Base-by-base conservation (phyloP, 2,113 vertebrate species). In the Pao palembangensis region DNA sequence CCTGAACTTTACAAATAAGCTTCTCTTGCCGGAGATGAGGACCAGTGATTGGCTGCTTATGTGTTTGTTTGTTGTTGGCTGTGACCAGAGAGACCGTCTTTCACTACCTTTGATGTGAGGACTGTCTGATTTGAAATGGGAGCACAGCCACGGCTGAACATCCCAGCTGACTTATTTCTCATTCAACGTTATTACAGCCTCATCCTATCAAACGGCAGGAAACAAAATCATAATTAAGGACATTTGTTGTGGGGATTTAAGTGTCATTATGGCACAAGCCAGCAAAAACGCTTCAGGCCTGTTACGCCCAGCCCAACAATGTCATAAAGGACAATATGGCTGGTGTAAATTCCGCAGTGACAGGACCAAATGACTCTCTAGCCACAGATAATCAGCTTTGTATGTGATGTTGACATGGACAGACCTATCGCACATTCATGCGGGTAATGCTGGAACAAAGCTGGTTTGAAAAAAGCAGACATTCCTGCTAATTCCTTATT, bases 201-300 rank as follows among this genome's bases (percentile, higher is more conserved):
- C 80, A 75, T 85, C 75, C 83, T 81, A 88, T 86, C 80, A 86
- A 86, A 79, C 76, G 63, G 65, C 34, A 12, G 64, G 73, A 82
- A 82, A 78, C 80, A 76, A 81, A 83, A 81, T 85, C 59, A 79
- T 81, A 88, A 90, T 88, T 88, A 89, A 83, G 75, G 74, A 79
- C 67, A 73, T 82, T 88, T 77, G 88, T 84, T 71, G 70, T 60
- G 84, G 86, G 85, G 80, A 87, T 88, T 82, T 71, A 71, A 80
- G 75, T 81, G 82, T 85, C 82, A 84, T 84, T 84, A 81, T 47
- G 61, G 42, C 63, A 41, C 72, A 63, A 75, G 77, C 74, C 69
- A 62, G 67, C 71, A 76, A 69, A 79, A 84, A 82, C 60, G 76
- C 75, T 71, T 58, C 67, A 13, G 82, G 66, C 62, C 69, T 67